Percentiles rank a stretch among this genome's conserved stretches.
Evolutionary conservation across 2,797 vertebrate species (phyloP).

Genomic region (Ptychadena robeensis): DNA sequence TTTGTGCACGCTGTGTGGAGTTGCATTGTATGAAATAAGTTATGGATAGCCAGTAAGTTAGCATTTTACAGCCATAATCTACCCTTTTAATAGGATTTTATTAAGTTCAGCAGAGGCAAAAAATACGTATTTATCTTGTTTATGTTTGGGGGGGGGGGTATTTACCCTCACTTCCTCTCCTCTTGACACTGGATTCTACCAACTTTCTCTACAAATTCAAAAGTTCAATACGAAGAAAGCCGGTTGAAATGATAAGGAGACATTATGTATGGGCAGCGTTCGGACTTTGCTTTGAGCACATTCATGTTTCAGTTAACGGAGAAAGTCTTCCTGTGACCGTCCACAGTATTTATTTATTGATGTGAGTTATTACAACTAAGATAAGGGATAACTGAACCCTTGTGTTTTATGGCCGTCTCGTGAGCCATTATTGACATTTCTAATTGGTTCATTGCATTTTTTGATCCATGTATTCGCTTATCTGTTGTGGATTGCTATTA

Average conservation of each 20-base stretch:
- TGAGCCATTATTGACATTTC: constrained; percentile 20
- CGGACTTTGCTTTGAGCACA: background rate
- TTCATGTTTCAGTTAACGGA: background rate
- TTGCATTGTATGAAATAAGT: no score
- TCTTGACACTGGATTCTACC: no score
- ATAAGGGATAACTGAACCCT: constrained; percentile 9
- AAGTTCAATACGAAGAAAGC: no score
- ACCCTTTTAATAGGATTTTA: no score
- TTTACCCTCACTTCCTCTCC: no score
- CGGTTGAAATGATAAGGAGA: background rate
- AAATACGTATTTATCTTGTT: no score
- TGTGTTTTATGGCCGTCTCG: constrained; percentile 9
- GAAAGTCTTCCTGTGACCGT: background rate
- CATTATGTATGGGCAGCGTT: background rate
- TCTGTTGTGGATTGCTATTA: background rate
- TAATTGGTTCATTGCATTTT: constrained; percentile 26
- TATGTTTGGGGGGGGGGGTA: no score
- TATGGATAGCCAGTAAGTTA: no score
- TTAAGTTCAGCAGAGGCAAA: no score
- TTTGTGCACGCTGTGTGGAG: no score
- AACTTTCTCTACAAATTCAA: no score
- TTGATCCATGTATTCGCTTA: background rate
- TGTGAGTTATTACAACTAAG: constrained; percentile 8
- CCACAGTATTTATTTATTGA: constrained; percentile 2
- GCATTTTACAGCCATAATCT: no score